phyloP scores from a whole-genome alignment of 2,888 invertebrate genomes.

The Nemapogon koenigi region DNA sequence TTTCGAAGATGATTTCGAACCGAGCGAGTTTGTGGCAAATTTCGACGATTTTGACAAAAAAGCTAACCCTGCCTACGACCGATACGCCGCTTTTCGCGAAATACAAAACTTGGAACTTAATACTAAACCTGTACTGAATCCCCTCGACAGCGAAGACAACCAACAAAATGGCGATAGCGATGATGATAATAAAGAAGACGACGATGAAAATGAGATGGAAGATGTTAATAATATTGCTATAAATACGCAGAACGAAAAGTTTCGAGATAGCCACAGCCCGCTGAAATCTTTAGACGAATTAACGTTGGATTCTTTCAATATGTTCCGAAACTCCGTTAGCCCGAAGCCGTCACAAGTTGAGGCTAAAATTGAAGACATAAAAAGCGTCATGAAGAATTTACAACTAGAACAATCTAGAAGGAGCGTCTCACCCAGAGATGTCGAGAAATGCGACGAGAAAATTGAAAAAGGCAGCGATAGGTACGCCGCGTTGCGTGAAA shows the following conservation, averaged over 20 bases:
- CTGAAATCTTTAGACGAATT: conserved; percentile 45
- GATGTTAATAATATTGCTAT: conserved; percentile 37
- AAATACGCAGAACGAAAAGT: conserved; percentile 29
- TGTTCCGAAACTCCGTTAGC: conserved; percentile 50
- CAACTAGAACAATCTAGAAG: conserved; percentile 41
- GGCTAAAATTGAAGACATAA: conserved; percentile 53
- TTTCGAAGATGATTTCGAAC: conserved; percentile 71
- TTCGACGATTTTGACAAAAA: conserved; percentile 68
- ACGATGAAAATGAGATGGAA: conserved; percentile 39
- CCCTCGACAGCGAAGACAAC: conserved; percentile 23
- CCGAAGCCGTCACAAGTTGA: conserved; percentile 50
- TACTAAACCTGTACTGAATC: conserved; percentile 40
- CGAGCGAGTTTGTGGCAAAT: conserved; percentile 66
- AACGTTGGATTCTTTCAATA: conserved; percentile 45
- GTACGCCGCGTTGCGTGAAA: conserved; percentile 83
- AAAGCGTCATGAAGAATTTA: conserved; percentile 51
- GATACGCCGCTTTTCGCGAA: conserved; percentile 89
- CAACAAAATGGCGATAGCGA: conserved; percentile 22
- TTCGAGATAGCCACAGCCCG: conserved; percentile 35
- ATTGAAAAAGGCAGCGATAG: conserved; percentile 67
- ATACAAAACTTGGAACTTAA: conserved; percentile 78
- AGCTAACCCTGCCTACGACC: conserved; percentile 71
- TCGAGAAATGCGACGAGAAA: conserved; percentile 35
- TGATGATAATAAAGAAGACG: conserved; percentile 38
- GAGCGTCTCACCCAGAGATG: conserved; percentile 52